Conservation (phyloP, 1,140 invertebrate genomes). For the Doryteuthis pealeii region DNA sequence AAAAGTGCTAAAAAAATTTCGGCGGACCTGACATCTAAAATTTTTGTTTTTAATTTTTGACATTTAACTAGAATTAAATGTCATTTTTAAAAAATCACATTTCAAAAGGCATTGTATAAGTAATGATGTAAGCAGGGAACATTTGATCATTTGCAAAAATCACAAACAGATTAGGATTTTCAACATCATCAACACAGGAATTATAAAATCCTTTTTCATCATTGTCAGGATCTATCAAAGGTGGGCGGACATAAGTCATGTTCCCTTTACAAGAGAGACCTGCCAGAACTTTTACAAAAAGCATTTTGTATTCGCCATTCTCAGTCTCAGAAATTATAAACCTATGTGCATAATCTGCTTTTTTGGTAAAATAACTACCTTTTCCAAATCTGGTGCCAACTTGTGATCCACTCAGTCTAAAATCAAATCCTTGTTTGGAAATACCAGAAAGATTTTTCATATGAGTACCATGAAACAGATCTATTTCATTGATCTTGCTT, state of each 20-base stretch:
- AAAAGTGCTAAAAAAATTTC: too few relatives aligned
- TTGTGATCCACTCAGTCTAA: constrained; percentile 19
- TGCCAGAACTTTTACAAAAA: constrained; percentile 25
- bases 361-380: constrained; percentile 33
- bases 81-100: too few relatives aligned
- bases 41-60: too few relatives aligned
- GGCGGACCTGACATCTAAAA: too few relatives aligned
- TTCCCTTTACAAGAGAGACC: constrained; percentile 21
- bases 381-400: constrained; percentile 29
- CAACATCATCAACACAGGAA: constrained; percentile 31
- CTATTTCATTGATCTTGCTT: constrained; percentile 17
- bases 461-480: constrained; percentile 33
- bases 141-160: constrained; percentile 37
- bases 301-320: constrained; percentile 27
- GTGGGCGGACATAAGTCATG: constrained; percentile 18
- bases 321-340: too few relatives aligned
- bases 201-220: constrained; percentile 25
- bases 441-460: constrained; percentile 22
- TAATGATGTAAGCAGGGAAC: constrained; percentile 42
- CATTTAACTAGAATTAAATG: too few relatives aligned
- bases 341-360: constrained; percentile 30
- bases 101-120: too few relatives aligned
- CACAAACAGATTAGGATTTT: constrained; percentile 32
- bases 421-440: constrained; percentile 29
- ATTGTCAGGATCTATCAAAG: not conserved